Evolutionary conservation across 2,113 vertebrate species (phyloP), one percentile per base, ranked within the genome.

Genomic region (Meleagris gallopavo): DNA sequence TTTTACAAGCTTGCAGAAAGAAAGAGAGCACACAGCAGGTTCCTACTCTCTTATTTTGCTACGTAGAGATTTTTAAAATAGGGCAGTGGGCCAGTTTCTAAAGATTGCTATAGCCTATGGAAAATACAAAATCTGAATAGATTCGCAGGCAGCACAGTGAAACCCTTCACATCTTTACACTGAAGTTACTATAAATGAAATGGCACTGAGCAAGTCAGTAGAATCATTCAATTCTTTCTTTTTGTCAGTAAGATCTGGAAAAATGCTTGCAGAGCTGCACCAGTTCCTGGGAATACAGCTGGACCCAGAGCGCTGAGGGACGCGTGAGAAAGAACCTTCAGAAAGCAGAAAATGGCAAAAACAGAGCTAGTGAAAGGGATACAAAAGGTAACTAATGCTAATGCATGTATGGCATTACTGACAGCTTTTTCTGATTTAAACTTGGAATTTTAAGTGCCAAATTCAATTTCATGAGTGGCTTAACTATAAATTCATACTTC

Each of bases 401-500:
- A 12, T 17, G 18, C 10, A 73, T 4, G 8, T 24, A 91, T 57
- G 15, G 15, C 10, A 83, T 76, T 76, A 69, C 36, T 48, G 27
- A 73, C 65, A 70, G 48, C 20, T 87, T 85, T 69, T 50, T 30
- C 79, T 82, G 19, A 85, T 78, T 91, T 91, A 78, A 84, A 86
- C 62, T 72, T 25, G 72, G 54, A 61, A 83, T 69, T 89, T 87
- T 41, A 89, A 85, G 24, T 55, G 64, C 21, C 64, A 65, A 70
- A 76, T 94, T 83, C 71, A 66, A 45, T 93, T 93, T 95, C 70
- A 88, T 62, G 20, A 71, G 72, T 93, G 20, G 84, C 36, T 93
- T 93, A 87, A 65, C 78, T 72, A 84, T 45, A 83, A 80, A 84
- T 64, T 67, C 74, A 52, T 46, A 72, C 46, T 91, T 92, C 43